These are phyloP conservation scores for Condylura cristata DNA, from an alignment of 2,113 vertebrate genomes.

Conservation along the genomic window DNA sequence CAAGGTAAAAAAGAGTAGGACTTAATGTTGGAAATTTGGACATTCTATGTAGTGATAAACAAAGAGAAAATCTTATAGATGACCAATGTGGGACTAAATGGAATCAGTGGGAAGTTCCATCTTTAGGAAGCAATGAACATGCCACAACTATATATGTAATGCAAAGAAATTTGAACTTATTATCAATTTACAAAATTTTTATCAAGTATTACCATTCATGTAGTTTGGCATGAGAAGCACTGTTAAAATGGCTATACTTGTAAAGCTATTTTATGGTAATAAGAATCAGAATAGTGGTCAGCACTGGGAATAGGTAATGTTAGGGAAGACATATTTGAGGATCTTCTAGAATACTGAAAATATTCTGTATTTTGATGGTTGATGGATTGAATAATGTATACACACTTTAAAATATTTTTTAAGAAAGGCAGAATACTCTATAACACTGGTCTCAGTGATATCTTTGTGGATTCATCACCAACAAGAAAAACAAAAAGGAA, in stretches of 20 bases:
- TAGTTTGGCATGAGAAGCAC: neutral
- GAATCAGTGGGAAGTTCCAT: neutral
- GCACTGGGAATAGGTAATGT: neutral
- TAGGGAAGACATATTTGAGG: neutral
- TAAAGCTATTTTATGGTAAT: neutral
- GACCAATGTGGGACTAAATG: neutral
- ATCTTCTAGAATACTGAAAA: neutral
- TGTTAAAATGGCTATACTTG: conserved; percentile 11
- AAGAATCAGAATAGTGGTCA: neutral
- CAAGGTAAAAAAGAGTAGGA: neutral
- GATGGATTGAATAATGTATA: neutral
- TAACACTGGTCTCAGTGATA: no score
- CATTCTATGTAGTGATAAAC: neutral
- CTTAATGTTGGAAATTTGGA: neutral
- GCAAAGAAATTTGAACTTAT: neutral
- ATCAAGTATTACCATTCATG: neutral
- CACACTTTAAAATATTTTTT: neutral
- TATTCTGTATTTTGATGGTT: neutral
- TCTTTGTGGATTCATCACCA: no score
- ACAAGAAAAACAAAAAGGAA: no score
- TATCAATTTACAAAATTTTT: neutral
- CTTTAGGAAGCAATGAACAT: neutral
- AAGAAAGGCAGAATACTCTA: no score
- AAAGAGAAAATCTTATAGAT: neutral
- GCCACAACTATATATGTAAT: neutral